Percentiles rank a stretch among this genome's conserved stretches.
phyloP scores from a whole-genome alignment of 2,888 invertebrate genomes.

The Chrysotoxum bicinctum region DNA sequence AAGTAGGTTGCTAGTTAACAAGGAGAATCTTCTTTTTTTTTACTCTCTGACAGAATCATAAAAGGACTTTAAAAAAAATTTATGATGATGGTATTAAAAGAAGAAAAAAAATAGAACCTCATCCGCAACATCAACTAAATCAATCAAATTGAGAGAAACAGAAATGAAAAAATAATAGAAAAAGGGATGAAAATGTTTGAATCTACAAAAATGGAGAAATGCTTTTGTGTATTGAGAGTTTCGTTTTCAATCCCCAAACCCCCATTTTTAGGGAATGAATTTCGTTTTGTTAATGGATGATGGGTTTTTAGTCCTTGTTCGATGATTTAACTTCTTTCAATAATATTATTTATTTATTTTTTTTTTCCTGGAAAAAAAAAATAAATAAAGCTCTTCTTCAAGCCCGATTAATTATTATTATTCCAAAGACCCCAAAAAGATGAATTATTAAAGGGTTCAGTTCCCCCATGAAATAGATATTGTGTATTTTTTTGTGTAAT shows the following conservation, averaged over 20 bases:
- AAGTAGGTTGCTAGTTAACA: constrained; percentile 36
- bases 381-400: background rate
- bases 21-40: background rate
- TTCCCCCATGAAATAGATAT: background rate
- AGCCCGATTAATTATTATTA: constrained; percentile 1
- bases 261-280: background rate
- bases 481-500: constrained; percentile 5
- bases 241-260: background rate
- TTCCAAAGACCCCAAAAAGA: constrained; percentile 1
- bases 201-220: background rate
- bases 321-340: constrained; percentile 23
- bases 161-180: background rate
- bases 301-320: background rate
- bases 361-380: background rate
- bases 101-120: constrained; percentile 27
- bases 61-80: constrained; percentile 35
- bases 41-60: background rate
- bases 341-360: background rate
- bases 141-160: constrained; percentile 29
- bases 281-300: background rate
- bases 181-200: constrained; percentile 15
- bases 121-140: constrained; percentile 20
- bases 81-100: constrained; percentile 32
- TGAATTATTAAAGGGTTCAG: background rate
- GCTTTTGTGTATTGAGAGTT: constrained; percentile 8